Evolutionary conservation across 2,888 invertebrate species (phyloP).

Genomic region (Ephialtes manifestator): DNA sequence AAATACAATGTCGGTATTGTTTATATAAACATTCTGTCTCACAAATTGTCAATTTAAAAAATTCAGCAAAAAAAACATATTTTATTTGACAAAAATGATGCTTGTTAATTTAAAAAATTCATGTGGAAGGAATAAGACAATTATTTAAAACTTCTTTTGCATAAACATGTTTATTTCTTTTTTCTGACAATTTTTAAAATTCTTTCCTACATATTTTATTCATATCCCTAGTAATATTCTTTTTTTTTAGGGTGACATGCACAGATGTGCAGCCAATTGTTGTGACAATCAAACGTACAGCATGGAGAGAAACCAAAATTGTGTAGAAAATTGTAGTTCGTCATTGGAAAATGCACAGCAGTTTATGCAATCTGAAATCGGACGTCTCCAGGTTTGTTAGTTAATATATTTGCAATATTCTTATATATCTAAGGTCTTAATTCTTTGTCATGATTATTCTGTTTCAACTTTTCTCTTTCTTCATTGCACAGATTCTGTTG

Average conservation of each 20-base stretch:
- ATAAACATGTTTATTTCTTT: neutral
- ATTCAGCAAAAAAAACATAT: no score
- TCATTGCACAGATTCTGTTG: no score
- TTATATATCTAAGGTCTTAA: no score
- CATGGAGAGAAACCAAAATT: slow-evolving; percentile 93
- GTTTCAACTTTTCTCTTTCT: no score
- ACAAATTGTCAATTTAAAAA: no score
- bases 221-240: slow-evolving; percentile 42
- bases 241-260: slow-evolving; percentile 92
- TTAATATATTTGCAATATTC: neutral
- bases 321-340: slow-evolving; percentile 93
- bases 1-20: no score
- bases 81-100: no score
- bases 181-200: neutral
- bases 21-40: no score
- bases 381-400: slow-evolving; percentile 86
- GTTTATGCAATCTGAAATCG: slow-evolving; percentile 89
- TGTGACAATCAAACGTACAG: slow-evolving; percentile 92
- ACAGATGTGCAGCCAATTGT: slow-evolving; percentile 95
- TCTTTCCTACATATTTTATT: slow-evolving; percentile 8
- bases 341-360: slow-evolving; percentile 92
- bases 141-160: neutral
- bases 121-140: no score
- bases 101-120: no score
- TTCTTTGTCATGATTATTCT: no score